Evolutionary conservation across 2,113 vertebrate genomes (phyloP).

Genomic region (Hoplias malabaricus): DNA sequence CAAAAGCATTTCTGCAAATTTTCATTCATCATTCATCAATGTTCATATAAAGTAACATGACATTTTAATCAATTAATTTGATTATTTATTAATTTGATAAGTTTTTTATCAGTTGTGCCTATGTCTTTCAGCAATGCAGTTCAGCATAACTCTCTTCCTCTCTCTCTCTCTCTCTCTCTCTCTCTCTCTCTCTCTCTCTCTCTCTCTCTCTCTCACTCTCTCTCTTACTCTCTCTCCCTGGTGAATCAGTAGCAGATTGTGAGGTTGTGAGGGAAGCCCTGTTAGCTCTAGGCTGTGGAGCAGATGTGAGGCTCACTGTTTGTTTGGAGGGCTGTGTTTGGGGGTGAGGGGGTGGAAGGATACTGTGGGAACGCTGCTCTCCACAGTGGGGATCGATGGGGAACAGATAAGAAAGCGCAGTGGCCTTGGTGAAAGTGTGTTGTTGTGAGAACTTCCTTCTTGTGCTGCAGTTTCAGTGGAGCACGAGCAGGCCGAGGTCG

Average conservation of each 20-base stretch:
- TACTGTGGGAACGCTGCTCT: conserved; percentile 68
- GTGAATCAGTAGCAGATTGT: conserved; percentile 40
- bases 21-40: too few species aligned
- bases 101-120: too few species aligned
- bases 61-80: too few species aligned
- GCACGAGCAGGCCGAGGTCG: conserved; percentile 46
- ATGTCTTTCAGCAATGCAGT: too few species aligned
- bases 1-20: too few species aligned
- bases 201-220: not conserved
- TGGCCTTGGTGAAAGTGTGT: conserved; percentile 68
- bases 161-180: not conserved
- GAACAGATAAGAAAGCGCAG: conserved; percentile 66
- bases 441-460: conserved; percentile 65
- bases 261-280: conserved; percentile 36
- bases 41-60: too few species aligned
- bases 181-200: not conserved
- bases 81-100: too few species aligned
- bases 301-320: conserved; percentile 64
- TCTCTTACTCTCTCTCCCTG: not conserved
- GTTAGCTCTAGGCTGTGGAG: conserved; percentile 27
- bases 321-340: conserved; percentile 62
- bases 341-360: conserved; percentile 12
- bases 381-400: conserved; percentile 64
- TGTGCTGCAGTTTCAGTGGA: conserved; percentile 47
- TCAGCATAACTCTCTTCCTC: not conserved